A percentile compares a stretch with the other conserved stretches of the same genome.
phyloP scores from a whole-genome alignment of 2,113 vertebrate species.

The human (Homo sapiens) region GRCh38 chr3:130754501-130755000 shows the following conservation, averaged over 20 bases:
- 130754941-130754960: background rate
- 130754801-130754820: background rate
- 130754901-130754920: background rate
- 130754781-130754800: background rate
- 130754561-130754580: too few species aligned
- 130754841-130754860: background rate
- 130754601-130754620: too few species aligned
- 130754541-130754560: too few species aligned
- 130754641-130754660: too few species aligned
- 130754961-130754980: background rate
- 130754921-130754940: background rate
- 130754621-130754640: too few species aligned
- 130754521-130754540: too few species aligned
- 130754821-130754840: background rate
- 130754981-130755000: background rate
- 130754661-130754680: too few species aligned
- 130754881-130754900: background rate
- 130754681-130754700: too few species aligned
- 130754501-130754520: too few species aligned
- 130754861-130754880: conserved; percentile 17
- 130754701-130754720: background rate
- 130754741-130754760: background rate
- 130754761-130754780: background rate
- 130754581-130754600: too few species aligned
- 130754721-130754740: background rate